Evolutionary conservation across 1,140 invertebrate species (phyloP).

Genomic region (Pollicipes pollicipes): DNA sequence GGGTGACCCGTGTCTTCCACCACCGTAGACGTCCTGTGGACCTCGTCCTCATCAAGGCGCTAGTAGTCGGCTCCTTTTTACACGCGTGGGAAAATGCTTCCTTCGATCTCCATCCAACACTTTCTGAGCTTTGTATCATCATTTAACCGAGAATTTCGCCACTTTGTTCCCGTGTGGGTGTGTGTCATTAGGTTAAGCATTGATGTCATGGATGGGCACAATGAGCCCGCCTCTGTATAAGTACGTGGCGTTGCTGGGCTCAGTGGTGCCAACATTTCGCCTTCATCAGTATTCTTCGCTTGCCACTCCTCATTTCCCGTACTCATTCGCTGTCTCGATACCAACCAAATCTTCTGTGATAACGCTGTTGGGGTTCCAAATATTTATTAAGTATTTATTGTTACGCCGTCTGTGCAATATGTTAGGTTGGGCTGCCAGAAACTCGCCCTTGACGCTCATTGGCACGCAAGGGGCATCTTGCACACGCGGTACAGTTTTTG

Average conservation of each 20-base stretch:
- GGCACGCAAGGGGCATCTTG: no score
- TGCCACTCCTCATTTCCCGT: not conserved
- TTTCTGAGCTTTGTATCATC: not conserved
- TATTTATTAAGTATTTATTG: no score
- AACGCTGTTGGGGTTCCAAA: no score
- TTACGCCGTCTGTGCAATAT: no score
- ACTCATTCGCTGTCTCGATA: not conserved
- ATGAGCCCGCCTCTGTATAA: not conserved
- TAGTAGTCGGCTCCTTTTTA: not conserved
- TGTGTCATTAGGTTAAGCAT: not conserved
- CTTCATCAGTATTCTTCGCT: not conserved
- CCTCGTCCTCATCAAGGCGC: not conserved
- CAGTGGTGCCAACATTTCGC: not conserved
- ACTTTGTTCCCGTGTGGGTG: not conserved
- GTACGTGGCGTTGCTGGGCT: not conserved
- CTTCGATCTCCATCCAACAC: not conserved
- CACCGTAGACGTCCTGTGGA: not conserved
- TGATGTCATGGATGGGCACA: not conserved
- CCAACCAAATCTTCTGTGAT: not conserved
- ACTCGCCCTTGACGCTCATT: no score
- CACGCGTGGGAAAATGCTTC: not conserved
- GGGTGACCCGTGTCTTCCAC: not conserved
- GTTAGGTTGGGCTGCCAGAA: no score
- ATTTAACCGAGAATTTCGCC: not conserved
- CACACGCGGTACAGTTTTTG: no score